Base-by-base conservation (phyloP, 2,113 vertebrate species). In the Amblyornis subalaris region DNA sequence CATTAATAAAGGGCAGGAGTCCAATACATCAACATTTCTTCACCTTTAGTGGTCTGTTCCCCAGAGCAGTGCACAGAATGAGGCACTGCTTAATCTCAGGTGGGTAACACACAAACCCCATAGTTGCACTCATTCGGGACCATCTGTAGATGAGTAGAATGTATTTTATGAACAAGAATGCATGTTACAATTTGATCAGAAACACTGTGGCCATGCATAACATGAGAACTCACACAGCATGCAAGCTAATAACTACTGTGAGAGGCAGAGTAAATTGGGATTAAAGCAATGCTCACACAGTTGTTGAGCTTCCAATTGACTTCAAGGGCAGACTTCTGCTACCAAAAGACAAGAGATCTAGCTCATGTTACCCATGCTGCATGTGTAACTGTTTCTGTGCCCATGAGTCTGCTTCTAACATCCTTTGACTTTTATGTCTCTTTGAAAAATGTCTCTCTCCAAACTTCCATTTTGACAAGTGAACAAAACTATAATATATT, bases 401-500 rank as follows among this genome's bases (percentile, higher is more conserved):
- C 72, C 7, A 3, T 29, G 10, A 42, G 10, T 31, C 40, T 86
- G 55, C 38, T 73, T 86, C 40, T 70, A 35, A 40, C 9, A 48
- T n/a, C 21, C 36, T 74, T 47, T 14, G 45, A 25, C 33, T 74
- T 80, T 44, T 8, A 11, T 64, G 24, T 19, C 7, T 64, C 33
- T 65, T 75, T 48, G n/a, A 60, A 90, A 89, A 94, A 85, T 9
- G 7, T 10, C 7, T 82, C 72, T 74, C 54, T 91, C 78, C 31
- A 62, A 55, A 60, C 44, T 92, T 93, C 28, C 42, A 8, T 70
- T 86, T 47, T 75, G 76, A 75, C 70, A 90, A 62, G 31, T 44
- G 62, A 93, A 58, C 26, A 76, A 82, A 88, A 94, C 23, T 72
- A 62, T 54, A 76, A 74, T 36, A 12, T 51, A 78, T 77, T 47